Conservation (phyloP, 2,797 vertebrate species). For the Chiloscyllium punctatum region DNA sequence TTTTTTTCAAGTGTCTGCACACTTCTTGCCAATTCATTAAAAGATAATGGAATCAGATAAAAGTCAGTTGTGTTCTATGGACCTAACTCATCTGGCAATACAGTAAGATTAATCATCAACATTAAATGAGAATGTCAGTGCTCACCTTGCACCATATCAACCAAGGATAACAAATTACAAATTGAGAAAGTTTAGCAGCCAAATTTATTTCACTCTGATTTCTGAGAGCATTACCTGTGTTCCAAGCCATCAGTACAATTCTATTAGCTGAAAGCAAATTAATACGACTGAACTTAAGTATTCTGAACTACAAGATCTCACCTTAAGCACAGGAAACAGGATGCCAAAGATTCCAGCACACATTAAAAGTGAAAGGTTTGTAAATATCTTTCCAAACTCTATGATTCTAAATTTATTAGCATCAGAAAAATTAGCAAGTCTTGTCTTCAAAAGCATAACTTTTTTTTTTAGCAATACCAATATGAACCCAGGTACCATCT, state of each 20-base stretch:
- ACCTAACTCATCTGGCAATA: neutral
- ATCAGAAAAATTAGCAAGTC: neutral
- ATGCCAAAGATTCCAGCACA: neutral
- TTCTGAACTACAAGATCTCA: neutral
- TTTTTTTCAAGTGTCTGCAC: neutral
- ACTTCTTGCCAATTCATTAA: slow-evolving; percentile 6
- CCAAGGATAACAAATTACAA: neutral
- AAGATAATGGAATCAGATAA: neutral
- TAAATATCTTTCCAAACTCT: neutral
- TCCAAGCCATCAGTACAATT: neutral
- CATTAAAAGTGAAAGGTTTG: neutral
- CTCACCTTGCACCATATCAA: neutral
- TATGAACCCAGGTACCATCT: neutral
- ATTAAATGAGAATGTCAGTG: neutral
- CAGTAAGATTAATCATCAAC: neutral
- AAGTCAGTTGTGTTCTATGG: neutral
- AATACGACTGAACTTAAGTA: neutral
- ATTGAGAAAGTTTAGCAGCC: neutral
- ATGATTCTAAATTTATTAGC: neutral
- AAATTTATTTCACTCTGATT: neutral
- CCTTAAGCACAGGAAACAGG: neutral
- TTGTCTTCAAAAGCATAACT: neutral
- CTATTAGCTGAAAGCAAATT: neutral
- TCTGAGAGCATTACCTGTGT: neutral
- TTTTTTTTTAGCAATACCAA: neutral